Conservation (phyloP, 2,113 vertebrate species). For the Lepisosteus osseus region DNA sequence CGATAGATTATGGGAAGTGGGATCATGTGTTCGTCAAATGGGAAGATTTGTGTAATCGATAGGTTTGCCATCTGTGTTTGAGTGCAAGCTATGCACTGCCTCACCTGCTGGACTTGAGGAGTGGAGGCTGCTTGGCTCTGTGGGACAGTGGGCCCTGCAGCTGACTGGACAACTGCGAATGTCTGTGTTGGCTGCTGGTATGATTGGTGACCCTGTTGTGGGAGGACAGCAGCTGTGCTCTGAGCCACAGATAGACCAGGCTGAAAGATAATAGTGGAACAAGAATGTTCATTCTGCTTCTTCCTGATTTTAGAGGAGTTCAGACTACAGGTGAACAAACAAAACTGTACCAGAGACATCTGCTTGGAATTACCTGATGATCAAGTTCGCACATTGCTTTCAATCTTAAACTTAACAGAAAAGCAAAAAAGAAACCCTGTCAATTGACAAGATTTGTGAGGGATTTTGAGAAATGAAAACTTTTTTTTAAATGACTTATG, state of each 20-base stretch:
- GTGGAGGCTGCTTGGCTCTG: constrained; percentile 41
- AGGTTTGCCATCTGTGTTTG: no score
- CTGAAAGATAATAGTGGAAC: constrained; percentile 34
- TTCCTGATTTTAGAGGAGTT: not conserved
- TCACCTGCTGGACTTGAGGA: constrained; percentile 71
- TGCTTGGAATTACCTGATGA: constrained; percentile 33
- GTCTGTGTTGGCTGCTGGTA: constrained; percentile 61
- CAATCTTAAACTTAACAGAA: not conserved
- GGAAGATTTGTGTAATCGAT: no score
- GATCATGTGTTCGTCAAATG: no score
- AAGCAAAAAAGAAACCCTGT: not conserved
- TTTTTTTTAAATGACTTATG: no score
- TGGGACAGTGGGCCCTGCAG: constrained; percentile 26
- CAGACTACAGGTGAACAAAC: not conserved
- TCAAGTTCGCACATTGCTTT: constrained; percentile 35
- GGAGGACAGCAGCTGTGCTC: not conserved
- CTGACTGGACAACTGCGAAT: constrained; percentile 35
- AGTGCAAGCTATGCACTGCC: not conserved
- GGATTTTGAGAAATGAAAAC: no score
- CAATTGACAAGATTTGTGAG: no score
- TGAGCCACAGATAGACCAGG: constrained; percentile 37
- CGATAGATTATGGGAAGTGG: no score
- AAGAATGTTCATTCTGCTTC: not conserved
- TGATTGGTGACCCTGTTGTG: constrained; percentile 54
- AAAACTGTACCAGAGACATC: constrained; percentile 8